Percentiles rank a stretch among this genome's conserved stretches.
Conservation (phyloP, 2,113 vertebrate genomes). For the Ctenomys sociabilis region DNA sequence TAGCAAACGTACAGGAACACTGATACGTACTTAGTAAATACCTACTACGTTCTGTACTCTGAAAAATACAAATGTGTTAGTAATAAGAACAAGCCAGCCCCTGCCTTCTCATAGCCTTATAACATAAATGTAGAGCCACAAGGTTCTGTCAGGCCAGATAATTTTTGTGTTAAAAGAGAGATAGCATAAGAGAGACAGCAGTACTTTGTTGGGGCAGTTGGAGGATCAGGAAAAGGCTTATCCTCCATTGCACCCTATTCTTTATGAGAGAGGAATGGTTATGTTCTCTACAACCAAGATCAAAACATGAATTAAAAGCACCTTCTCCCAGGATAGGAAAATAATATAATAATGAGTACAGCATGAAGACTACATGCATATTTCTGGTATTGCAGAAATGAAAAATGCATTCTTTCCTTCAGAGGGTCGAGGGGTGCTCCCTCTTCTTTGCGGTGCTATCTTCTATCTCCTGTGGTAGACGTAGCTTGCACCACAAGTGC, state of each 20-base stretch:
- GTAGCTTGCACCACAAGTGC: neutral
- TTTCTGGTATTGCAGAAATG: neutral
- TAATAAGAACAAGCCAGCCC: neutral
- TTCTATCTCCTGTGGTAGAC: neutral
- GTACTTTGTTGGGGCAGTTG: neutral
- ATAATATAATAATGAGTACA: neutral
- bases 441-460: neutral
- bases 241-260: neutral
- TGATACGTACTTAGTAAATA: constrained; percentile 11
- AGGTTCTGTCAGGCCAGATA: neutral
- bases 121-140: neutral
- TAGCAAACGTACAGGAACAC: neutral
- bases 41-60: neutral
- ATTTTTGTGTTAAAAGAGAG: neutral
- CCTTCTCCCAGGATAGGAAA: neutral
- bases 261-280: neutral
- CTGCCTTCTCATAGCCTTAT: neutral
- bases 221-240: neutral
- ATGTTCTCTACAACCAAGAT: neutral
- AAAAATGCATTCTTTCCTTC: neutral
- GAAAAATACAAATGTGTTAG: neutral
- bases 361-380: neutral
- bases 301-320: neutral
- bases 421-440: neutral
- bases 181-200: neutral